phyloP scores from a whole-genome alignment of 2,797 vertebrate species.

The Pelochelys cantorii region DNA sequence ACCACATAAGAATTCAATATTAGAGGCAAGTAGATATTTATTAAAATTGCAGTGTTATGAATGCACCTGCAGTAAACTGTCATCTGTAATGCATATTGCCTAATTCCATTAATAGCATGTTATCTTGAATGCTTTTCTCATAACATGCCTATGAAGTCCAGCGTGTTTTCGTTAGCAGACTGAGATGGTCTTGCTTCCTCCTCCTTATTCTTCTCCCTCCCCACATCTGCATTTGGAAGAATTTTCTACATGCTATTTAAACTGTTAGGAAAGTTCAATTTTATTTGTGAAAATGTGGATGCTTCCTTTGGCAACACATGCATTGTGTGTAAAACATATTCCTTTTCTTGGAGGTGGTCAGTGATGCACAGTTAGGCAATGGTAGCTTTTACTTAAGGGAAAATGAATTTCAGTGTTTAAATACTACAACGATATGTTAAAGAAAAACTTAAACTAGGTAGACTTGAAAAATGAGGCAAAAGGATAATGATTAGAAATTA shows the following conservation, averaged over 20 bases:
- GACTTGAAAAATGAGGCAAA: not conserved
- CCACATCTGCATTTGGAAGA: not conserved
- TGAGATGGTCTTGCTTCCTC: not conserved
- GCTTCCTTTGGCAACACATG: not conserved
- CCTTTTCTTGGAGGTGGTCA: not conserved
- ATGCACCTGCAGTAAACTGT: rapidly evolving
- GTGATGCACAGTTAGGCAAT: not conserved
- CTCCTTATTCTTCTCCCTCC: not conserved
- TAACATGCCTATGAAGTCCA: rapidly evolving
- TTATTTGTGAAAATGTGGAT: not conserved
- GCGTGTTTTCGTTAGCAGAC: not conserved
- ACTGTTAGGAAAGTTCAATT: not conserved
- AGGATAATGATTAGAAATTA: not conserved
- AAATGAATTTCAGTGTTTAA: not conserved
- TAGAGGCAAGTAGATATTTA: slow-evolving; percentile 86
- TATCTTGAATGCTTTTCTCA: not conserved
- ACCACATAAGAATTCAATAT: slow-evolving; percentile 93
- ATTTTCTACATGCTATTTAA: not conserved
- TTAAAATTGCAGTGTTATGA: not conserved
- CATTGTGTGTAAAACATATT: not conserved
- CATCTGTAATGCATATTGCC: not conserved
- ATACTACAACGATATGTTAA: not conserved
- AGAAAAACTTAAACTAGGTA: not conserved
- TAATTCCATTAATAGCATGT: rapidly evolving
- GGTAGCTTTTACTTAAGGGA: not conserved